Conservation (phyloP, 2,797 vertebrate species). For the Aplochiton taeniatus region DNA sequence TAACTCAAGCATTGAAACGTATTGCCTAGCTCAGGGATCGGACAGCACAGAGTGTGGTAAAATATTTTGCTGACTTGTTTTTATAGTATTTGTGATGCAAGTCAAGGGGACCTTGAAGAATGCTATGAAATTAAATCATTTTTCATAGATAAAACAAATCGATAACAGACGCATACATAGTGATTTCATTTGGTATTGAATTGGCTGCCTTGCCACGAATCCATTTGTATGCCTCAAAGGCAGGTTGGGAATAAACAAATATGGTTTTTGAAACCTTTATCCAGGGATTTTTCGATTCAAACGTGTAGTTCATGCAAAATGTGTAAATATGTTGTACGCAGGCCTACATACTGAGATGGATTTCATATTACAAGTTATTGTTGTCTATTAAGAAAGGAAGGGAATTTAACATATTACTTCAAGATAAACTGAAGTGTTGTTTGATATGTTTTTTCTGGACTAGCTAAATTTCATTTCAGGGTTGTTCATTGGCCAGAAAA, state of each 20-base stretch:
- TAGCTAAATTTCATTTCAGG: no score
- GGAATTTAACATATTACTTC: no score
- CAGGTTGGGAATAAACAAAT: constrained; percentile 17
- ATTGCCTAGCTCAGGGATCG: constrained; percentile 18
- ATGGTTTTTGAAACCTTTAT: neutral
- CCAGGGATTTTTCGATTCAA: no score
- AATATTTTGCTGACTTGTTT: constrained; percentile 26
- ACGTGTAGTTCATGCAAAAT: no score
- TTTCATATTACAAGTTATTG: no score
- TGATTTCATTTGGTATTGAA: constrained; percentile 66
- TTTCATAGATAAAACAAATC: constrained; percentile 63
- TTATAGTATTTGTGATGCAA: constrained; percentile 26
- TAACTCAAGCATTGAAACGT: constrained; percentile 32
- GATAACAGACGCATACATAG: constrained; percentile 60
- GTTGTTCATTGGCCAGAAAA: no score
- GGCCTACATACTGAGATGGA: no score
- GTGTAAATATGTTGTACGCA: no score
- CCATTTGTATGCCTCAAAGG: constrained; percentile 49
- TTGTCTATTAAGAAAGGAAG: no score
- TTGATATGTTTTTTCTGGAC: no score
- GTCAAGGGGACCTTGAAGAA: constrained; percentile 41
- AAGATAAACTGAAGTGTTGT: no score
- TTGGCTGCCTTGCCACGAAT: constrained; percentile 50
- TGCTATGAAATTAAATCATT: constrained; percentile 68
- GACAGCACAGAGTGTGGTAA: constrained; percentile 20